Evolutionary conservation across 2,888 invertebrate species (phyloP), one percentile per base, ranked within the genome.

Genomic region (Drosophila cyrtoloma): DNA sequence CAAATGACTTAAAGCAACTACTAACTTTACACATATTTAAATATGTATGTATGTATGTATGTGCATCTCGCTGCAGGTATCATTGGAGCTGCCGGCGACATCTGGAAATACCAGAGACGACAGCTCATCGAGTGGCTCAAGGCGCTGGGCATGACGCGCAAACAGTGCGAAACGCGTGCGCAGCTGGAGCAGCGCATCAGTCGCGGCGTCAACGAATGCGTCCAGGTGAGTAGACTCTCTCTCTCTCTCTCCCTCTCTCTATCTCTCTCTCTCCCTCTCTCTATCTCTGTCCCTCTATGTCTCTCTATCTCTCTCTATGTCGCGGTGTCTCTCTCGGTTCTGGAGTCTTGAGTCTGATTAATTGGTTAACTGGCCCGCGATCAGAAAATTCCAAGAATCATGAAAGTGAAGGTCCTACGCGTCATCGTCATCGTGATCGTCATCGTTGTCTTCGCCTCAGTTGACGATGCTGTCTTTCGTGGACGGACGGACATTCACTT

Each of bases 31-130:
- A 26, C 2, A 26, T 47, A 26, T 47, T 10, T 12, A 1, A 9
- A 6, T 37, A 12, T 37, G 26, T 4, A 6, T 16, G 35, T 55
- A 9, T 33, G 32, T 47, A 12, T 30, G 22, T 37, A 1, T 52
- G 16, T 50, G 30, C 42, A 42, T 12, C 44, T 22, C 22, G 44
- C n/a, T 90, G 35, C 91, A 98, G 98, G 98, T 75, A 94, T 98
- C 30, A 96, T 98, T 84, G 97, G 97, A 83, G 96, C 97, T 3
- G 96, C 97, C 92, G 97, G 97, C 1, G 94, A 95, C 3, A 93
- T 96, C 22, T 98, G 98, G 98, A 96, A 95, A 91, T 96, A 97
- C 84, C 97, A 98, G 89, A 94, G 98, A 69, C 96, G 95, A 84
- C 96, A 97, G 85, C 95, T 96, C 4, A 94, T 95, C 19, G 94